These are phyloP conservation scores for Catocala fraxini DNA, from an alignment of 2,888 invertebrate species.

Conservation along the genomic window DNA sequence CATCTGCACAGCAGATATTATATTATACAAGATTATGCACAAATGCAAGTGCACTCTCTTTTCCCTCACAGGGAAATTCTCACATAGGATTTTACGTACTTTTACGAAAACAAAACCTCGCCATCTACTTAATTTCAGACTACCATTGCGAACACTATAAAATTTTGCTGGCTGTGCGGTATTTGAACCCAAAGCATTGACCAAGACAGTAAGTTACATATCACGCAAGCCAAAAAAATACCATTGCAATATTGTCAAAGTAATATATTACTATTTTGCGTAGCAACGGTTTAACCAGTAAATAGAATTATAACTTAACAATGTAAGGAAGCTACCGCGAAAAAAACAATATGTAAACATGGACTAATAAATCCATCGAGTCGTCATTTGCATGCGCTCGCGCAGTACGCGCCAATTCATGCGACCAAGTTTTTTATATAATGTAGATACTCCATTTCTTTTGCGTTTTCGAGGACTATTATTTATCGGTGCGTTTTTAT, in stretches of 20 bases:
- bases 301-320: slow-evolving; percentile 5
- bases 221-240: too few relatives aligned
- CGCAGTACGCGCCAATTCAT: slow-evolving; percentile 37
- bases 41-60: too few relatives aligned
- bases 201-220: too few relatives aligned
- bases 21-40: too few relatives aligned
- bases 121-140: too few relatives aligned
- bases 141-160: too few relatives aligned
- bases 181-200: too few relatives aligned
- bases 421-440: slow-evolving; percentile 30
- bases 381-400: slow-evolving; percentile 40
- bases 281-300: slow-evolving; percentile 3
- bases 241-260: slow-evolving; percentile 4
- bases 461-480: slow-evolving; percentile 12
- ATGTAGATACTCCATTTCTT: slow-evolving; percentile 30
- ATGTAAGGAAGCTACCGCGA: slow-evolving; percentile 24
- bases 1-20: too few relatives aligned
- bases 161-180: too few relatives aligned
- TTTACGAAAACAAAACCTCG: too few relatives aligned
- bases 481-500: background rate
- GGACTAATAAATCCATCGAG: slow-evolving; percentile 41
- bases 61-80: too few relatives aligned
- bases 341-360: slow-evolving; percentile 31
- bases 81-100: too few relatives aligned
- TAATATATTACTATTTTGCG: background rate